Percentiles rank a stretch among this genome's conserved stretches.
phyloP scores from a whole-genome alignment of 1,140 invertebrate species.

The Drosophila sucinea region DNA sequence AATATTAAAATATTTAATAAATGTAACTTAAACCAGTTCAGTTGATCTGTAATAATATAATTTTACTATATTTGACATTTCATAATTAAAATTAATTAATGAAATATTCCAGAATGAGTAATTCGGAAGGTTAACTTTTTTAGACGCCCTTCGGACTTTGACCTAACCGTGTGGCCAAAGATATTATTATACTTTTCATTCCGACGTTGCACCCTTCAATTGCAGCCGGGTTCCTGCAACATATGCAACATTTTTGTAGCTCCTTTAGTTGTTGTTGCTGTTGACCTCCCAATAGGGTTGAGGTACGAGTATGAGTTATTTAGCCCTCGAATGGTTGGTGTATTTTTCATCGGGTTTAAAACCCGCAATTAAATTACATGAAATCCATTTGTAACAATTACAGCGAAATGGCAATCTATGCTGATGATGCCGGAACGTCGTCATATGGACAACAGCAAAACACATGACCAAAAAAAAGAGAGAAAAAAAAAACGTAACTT shows the following conservation, averaged over 20 bases:
- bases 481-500: slow-evolving; percentile 24
- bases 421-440: slow-evolving; percentile 75
- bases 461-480: slow-evolving; percentile 1
- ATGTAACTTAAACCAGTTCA: too few relatives aligned
- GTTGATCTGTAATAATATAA: too few relatives aligned
- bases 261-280: background rate
- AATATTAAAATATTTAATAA: too few relatives aligned
- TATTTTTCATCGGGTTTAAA: slow-evolving; percentile 77
- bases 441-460: slow-evolving; percentile 47
- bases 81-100: too few relatives aligned
- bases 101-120: too few relatives aligned
- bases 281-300: slow-evolving; percentile 16
- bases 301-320: slow-evolving; percentile 5
- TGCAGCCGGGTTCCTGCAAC: background rate
- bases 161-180: background rate
- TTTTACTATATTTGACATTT: too few relatives aligned
- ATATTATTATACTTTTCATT: background rate
- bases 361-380: slow-evolving; percentile 80
- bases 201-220: background rate
- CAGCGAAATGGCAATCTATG: slow-evolving; percentile 78
- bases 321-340: slow-evolving; percentile 53
- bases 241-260: slow-evolving; percentile 6
- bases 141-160: background rate
- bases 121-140: background rate
- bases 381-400: slow-evolving; percentile 82